Evolutionary conservation across 2,797 vertebrate species (phyloP).

Genomic region (Sebastes flavidus): DNA sequence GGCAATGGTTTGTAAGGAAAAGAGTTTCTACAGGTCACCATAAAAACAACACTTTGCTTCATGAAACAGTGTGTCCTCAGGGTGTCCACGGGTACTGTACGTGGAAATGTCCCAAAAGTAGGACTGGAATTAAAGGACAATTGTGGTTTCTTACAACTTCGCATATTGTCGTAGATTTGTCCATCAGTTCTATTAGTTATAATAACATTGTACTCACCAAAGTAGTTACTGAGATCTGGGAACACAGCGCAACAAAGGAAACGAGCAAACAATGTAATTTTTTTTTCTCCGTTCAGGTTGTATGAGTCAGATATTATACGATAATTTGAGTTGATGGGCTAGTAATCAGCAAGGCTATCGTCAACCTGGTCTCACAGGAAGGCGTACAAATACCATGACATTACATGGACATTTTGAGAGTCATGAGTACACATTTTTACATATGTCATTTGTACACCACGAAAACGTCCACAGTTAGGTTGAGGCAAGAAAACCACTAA

Average conservation of each 20-base stretch:
- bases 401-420: too few relatives aligned
- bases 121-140: background rate
- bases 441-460: too few relatives aligned
- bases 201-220: background rate
- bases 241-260: background rate
- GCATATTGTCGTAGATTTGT: background rate
- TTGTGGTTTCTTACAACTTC: background rate
- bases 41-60: background rate
- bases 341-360: too few relatives aligned
- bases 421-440: too few relatives aligned
- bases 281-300: background rate
- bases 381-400: too few relatives aligned
- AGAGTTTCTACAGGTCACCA: background rate
- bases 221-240: background rate
- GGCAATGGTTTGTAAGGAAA: background rate
- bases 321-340: background rate
- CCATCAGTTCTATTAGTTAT: background rate
- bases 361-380: too few relatives aligned
- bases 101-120: background rate
- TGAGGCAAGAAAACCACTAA: too few relatives aligned
- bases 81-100: background rate
- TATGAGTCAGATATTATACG: background rate
- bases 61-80: background rate
- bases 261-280: background rate
- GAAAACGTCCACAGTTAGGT: too few relatives aligned